These are phyloP conservation scores for Nannospalax galili DNA, from an alignment of 2,113 vertebrate species.

Conservation along the genomic window DNA sequence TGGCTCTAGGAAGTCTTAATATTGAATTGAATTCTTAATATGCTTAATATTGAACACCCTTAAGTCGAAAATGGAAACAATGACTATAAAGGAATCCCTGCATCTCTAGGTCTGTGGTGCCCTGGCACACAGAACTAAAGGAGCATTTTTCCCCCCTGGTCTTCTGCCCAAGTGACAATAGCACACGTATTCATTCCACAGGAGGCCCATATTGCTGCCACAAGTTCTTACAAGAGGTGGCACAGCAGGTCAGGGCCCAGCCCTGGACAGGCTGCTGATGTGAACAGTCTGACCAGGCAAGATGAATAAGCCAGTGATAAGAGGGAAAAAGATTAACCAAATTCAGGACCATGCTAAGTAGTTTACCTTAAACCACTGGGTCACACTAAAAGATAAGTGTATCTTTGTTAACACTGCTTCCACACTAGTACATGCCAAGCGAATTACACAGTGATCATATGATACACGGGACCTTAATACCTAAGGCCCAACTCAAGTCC, in stretches of 20 bases:
- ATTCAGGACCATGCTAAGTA: not conserved
- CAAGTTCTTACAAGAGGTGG: not conserved
- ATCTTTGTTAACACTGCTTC: not conserved
- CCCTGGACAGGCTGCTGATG: not conserved
- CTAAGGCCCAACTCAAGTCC: not conserved
- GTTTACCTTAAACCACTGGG: not conserved
- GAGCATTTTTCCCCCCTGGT: not conserved
- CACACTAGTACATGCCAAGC: not conserved
- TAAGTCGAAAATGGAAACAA: not conserved
- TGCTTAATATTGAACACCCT: not conserved
- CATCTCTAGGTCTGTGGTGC: not conserved
- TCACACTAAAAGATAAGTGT: not conserved
- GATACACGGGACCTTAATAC: not conserved
- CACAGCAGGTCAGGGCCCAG: not conserved
- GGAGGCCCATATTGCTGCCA: not conserved
- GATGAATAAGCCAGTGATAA: not conserved
- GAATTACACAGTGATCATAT: not conserved
- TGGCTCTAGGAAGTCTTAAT: not conserved
- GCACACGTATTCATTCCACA: not conserved
- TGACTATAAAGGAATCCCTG: not conserved
- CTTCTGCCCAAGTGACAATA: accelerated
- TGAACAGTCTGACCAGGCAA: not conserved
- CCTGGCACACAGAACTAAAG: not conserved
- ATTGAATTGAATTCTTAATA: too few species aligned
- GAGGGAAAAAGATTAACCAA: not conserved